phyloP scores from a whole-genome alignment of 2,113 vertebrate genomes.

The Nerophis lumbriciformis region DNA sequence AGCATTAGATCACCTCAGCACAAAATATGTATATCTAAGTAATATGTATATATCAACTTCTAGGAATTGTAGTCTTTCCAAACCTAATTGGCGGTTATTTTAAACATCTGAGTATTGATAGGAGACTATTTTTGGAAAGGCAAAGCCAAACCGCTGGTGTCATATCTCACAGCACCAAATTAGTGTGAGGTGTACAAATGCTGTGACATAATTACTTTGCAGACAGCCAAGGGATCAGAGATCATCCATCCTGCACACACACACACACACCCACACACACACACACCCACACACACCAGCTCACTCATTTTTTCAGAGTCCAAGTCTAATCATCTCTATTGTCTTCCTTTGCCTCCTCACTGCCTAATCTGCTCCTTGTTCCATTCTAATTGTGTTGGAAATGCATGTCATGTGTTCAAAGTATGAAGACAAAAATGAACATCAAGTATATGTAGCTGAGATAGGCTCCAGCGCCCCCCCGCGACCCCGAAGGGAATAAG shows the following conservation, averaged over 20 bases:
- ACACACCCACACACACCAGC: background rate
- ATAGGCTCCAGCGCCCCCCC: no score
- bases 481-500: no score
- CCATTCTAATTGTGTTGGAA: slow-evolving; percentile 33
- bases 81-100: slow-evolving; percentile 16
- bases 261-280: background rate
- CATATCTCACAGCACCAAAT: slow-evolving; percentile 51
- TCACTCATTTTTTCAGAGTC: slow-evolving; percentile 2
- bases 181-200: slow-evolving; percentile 41
- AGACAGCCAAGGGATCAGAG: slow-evolving; percentile 28
- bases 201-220: slow-evolving; percentile 25
- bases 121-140: slow-evolving; percentile 26
- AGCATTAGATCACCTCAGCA: slow-evolving; percentile 43
- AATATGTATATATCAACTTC: slow-evolving; percentile 27
- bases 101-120: slow-evolving; percentile 3
- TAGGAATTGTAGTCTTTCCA: slow-evolving; percentile 37
- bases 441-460: slow-evolving; percentile 25
- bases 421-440: slow-evolving; percentile 47
- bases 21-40: slow-evolving; percentile 23
- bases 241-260: slow-evolving; percentile 13
- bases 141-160: slow-evolving; percentile 30
- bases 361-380: slow-evolving; percentile 9
- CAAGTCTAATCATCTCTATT: slow-evolving; percentile 9
- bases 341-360: slow-evolving; percentile 15
- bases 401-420: slow-evolving; percentile 27